Evolutionary conservation across 1,140 invertebrate species (phyloP).

Genomic region (Hydropsyche tenuis): DNA sequence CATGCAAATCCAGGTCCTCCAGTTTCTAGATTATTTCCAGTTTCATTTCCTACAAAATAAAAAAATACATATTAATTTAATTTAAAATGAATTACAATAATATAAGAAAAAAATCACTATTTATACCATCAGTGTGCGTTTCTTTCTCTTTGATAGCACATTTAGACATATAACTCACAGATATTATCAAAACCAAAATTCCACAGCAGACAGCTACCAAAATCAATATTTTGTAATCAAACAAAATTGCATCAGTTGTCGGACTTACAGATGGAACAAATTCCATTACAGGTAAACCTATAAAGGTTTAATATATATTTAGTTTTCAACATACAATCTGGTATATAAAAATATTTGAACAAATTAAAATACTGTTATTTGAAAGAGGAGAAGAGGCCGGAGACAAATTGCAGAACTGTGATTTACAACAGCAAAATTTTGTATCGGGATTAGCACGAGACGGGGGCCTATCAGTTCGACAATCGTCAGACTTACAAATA

Average conservation of each 20-base stretch:
- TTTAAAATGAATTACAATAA: neutral
- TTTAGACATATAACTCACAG: neutral
- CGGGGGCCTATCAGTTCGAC: slow-evolving; percentile 44
- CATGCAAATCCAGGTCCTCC: slow-evolving; percentile 48
- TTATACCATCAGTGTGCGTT: neutral
- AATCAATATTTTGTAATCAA: neutral
- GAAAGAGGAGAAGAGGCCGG: slow-evolving; percentile 26
- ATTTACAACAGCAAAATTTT: slow-evolving; percentile 60
- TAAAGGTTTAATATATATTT: neutral
- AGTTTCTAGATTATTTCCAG: slow-evolving; percentile 31
- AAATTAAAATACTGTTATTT: slow-evolving; percentile 21
- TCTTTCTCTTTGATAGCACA: neutral
- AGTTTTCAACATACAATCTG: neutral
- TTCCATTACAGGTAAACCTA: neutral
- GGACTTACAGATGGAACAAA: neutral
- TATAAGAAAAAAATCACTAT: neutral
- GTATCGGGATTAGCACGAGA: slow-evolving; percentile 51
- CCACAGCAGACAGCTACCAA: neutral
- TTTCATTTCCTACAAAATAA: neutral
- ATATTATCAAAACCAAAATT: neutral
- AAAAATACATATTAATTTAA: neutral
- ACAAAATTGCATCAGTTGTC: neutral
- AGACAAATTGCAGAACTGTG: slow-evolving; percentile 57
- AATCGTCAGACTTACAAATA: slow-evolving; percentile 53
- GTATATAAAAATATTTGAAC: neutral